These are phyloP conservation scores for Akabosia matsudoensis DNA, from an alignment of 1,140 invertebrate species.

Conservation along the genomic window DNA sequence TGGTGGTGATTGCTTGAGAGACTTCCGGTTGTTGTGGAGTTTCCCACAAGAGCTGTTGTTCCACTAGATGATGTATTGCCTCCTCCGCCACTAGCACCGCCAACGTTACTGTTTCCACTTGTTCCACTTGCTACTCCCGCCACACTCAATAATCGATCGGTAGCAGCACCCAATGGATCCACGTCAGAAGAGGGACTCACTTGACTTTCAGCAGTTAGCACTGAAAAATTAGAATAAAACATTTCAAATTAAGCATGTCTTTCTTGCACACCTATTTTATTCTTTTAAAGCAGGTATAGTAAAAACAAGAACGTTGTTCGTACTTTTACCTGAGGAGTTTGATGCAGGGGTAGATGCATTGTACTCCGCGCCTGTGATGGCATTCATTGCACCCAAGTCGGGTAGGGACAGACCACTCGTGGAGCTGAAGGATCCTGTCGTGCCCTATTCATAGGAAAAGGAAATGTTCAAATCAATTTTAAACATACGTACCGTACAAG, in stretches of 20 bases:
- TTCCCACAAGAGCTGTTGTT: constrained; percentile 20
- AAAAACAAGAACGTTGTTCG: background rate
- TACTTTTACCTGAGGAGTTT: constrained; percentile 42
- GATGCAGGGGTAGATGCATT: constrained; percentile 41
- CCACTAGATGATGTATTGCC: constrained; percentile 19
- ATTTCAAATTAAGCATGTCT: background rate
- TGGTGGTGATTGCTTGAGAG: constrained; percentile 8
- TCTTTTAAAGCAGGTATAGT: background rate
- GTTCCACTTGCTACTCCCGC: background rate
- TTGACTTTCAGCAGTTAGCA: constrained; percentile 44
- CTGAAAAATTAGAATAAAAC: constrained; percentile 14
- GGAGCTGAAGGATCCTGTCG: constrained; percentile 37
- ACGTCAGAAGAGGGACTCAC: constrained; percentile 43
- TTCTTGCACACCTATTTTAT: background rate
- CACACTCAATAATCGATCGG: background rate
- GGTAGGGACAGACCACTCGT: constrained; percentile 35
- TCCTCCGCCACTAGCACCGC: background rate
- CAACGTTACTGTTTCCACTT: background rate
- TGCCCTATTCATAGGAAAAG: constrained; percentile 35
- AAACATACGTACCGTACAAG: background rate
- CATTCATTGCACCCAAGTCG: constrained; percentile 43
- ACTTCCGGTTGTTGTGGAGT: constrained; percentile 1
- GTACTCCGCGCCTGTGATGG: constrained; percentile 38
- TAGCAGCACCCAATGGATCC: constrained; percentile 43
- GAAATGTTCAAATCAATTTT: background rate